Percentiles rank a stretch among this genome's conserved stretches.
These are phyloP conservation scores for Hydropotes inermis DNA, from an alignment of 2,113 vertebrate species.

Conservation along the genomic window DNA sequence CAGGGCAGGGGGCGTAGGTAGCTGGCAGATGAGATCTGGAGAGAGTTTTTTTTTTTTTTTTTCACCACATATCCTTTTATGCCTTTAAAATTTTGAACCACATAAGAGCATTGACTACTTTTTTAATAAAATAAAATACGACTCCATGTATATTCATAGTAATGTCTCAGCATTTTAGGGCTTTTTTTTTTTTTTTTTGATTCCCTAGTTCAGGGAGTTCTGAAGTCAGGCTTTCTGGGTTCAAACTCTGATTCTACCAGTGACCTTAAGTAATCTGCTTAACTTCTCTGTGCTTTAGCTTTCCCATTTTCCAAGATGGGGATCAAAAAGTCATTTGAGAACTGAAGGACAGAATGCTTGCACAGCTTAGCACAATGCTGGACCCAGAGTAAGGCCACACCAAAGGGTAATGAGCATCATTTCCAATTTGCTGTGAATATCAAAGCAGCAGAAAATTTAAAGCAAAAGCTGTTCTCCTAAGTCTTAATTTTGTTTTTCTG, in stretches of 20 bases:
- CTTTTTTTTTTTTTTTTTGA: not conserved
- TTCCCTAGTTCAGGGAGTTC: not conserved
- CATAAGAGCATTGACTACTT: not conserved
- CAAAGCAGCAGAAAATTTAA: not conserved
- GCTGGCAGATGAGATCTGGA: not conserved
- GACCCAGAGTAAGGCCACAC: not conserved
- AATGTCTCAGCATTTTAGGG: not conserved
- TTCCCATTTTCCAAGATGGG: not conserved
- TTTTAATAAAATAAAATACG: not conserved
- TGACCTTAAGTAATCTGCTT: not conserved
- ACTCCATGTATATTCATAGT: not conserved
- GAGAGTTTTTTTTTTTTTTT: too few relatives aligned
- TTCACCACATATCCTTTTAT: not conserved
- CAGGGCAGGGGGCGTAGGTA: not conserved
- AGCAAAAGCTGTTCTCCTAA: not conserved
- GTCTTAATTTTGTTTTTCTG: not conserved
- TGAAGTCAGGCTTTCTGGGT: not conserved
- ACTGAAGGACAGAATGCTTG: not conserved
- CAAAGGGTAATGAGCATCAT: not conserved
- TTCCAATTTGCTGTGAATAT: not conserved
- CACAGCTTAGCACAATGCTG: not conserved
- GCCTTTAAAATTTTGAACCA: not conserved
- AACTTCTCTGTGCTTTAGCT: not conserved
- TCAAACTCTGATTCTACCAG: not conserved
- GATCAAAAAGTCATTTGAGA: not conserved